These are phyloP conservation scores for Triplophysa dalaica DNA, from an alignment of 2,113 vertebrate species.

Conservation along the genomic window DNA sequence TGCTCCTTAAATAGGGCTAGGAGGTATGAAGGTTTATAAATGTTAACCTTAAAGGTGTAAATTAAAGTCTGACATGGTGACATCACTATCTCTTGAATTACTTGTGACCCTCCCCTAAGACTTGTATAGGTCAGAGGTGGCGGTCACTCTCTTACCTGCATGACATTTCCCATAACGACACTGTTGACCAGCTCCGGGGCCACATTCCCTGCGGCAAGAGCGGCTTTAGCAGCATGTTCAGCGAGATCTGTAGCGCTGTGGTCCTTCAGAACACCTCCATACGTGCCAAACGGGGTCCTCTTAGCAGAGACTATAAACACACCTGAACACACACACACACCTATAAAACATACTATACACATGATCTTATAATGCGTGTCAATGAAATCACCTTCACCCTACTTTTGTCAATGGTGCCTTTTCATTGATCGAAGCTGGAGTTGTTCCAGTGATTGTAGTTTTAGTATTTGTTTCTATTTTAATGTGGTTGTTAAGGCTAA, in stretches of 20 bases:
- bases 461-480: background rate
- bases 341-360: background rate
- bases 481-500: background rate
- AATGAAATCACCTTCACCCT: conserved; percentile 20
- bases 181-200: conserved; percentile 86
- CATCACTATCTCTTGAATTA: too few species aligned
- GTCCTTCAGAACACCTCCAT: conserved; percentile 86
- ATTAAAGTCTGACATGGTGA: too few species aligned
- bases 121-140: background rate
- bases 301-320: conserved; percentile 93
- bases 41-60: too few species aligned
- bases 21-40: too few species aligned
- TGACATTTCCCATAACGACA: conserved; percentile 87
- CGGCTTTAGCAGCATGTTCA: conserved; percentile 83
- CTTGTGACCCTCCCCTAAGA: background rate
- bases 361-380: background rate
- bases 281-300: conserved; percentile 90
- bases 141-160: conserved; percentile 79
- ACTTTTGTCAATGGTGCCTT: background rate
- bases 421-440: background rate
- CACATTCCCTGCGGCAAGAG: conserved; percentile 83
- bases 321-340: conserved; percentile 68
- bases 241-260: conserved; percentile 86
- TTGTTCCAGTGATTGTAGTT: background rate
- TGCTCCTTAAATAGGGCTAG: too few species aligned